Percentiles rank a stretch among this genome's conserved stretches.
Conservation (phyloP, 2,888 invertebrate species). For the Euphydryas editha region DNA sequence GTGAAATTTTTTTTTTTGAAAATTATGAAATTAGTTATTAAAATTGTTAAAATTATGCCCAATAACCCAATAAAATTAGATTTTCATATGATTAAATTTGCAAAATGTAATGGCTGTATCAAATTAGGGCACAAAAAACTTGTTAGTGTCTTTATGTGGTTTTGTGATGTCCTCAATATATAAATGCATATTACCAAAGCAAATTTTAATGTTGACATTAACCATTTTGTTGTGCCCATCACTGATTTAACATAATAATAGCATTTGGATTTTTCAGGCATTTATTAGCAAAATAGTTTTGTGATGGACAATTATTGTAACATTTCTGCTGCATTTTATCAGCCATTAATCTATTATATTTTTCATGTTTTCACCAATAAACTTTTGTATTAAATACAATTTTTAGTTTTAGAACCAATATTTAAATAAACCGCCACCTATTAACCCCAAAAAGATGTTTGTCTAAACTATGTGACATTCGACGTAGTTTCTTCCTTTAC, state of each 20-base stretch:
- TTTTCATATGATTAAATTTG: slow-evolving; percentile 63
- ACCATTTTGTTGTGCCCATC: slow-evolving; percentile 81
- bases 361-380: slow-evolving; percentile 85
- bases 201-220: slow-evolving; percentile 73
- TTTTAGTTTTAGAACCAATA: slow-evolving; percentile 84
- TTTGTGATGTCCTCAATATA: slow-evolving; percentile 72
- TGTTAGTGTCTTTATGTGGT: slow-evolving; percentile 78
- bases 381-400: slow-evolving; percentile 84
- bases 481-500: slow-evolving; percentile 43
- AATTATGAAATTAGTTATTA: slow-evolving; percentile 67
- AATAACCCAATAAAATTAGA: slow-evolving; percentile 65
- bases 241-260: slow-evolving; percentile 66
- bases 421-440: slow-evolving; percentile 81
- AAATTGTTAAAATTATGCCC: slow-evolving; percentile 73
- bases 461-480: slow-evolving; percentile 48
- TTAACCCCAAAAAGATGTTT: slow-evolving; percentile 76
- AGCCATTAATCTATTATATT: slow-evolving; percentile 84
- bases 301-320: slow-evolving; percentile 83
- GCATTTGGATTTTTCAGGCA: slow-evolving; percentile 81
- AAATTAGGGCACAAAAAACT: slow-evolving; percentile 80
- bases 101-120: slow-evolving; percentile 78
- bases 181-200: slow-evolving; percentile 71
- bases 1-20: slow-evolving; percentile 73
- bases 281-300: slow-evolving; percentile 81
- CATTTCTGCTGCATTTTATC: slow-evolving; percentile 84